Percentiles rank a stretch among this genome's conserved stretches.
Evolutionary conservation across 1,140 invertebrate genomes (phyloP).

Genomic region (Mactra quadrangularis): DNA sequence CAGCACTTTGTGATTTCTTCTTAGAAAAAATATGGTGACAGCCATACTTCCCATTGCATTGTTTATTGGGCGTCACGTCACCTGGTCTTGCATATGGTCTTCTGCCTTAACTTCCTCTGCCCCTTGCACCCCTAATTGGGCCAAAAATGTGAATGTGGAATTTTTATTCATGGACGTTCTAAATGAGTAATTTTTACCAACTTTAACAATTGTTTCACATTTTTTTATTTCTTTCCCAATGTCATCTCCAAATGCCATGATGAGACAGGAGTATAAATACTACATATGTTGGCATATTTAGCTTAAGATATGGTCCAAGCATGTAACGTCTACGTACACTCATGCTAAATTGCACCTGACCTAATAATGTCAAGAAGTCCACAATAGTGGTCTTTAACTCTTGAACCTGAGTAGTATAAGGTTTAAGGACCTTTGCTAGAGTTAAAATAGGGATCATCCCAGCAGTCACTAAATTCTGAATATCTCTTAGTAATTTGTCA

Average conservation of each 20-base stretch:
- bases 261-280: neutral
- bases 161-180: too few species aligned
- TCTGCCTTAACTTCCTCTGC: too few species aligned
- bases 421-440: conserved; percentile 3
- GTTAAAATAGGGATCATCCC: conserved; percentile 15
- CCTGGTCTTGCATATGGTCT: too few species aligned
- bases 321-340: conserved; percentile 7
- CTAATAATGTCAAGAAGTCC: conserved; percentile 14
- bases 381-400: conserved; percentile 17
- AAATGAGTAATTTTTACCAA: too few species aligned
- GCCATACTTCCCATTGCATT: too few species aligned
- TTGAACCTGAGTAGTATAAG: neutral
- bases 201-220: conserved; percentile 12
- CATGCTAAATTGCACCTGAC: too few species aligned
- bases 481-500: conserved; percentile 24
- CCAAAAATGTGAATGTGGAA: too few species aligned
- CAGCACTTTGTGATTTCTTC: too few species aligned
- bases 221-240: conserved; percentile 15
- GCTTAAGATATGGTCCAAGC: neutral
- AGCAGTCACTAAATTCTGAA: conserved; percentile 22
- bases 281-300: conserved; percentile 4
- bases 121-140: too few species aligned
- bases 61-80: too few species aligned
- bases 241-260: conserved; percentile 7
- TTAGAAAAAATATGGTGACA: too few species aligned